These are phyloP conservation scores for Nothobranchius kuhntae DNA, from an alignment of 2,113 vertebrate genomes.

Conservation along the genomic window DNA sequence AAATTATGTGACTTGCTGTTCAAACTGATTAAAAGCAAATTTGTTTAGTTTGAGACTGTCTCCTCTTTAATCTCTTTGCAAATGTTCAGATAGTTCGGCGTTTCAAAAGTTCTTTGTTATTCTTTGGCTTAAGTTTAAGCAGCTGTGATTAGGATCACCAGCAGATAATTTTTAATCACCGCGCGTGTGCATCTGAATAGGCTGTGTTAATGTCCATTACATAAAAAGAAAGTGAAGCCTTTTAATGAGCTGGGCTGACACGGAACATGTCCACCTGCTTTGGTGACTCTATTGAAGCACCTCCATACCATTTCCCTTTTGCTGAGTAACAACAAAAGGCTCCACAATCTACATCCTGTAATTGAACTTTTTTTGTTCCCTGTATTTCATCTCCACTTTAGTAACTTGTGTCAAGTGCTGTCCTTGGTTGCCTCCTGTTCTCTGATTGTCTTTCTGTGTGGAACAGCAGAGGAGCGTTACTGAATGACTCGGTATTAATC, in stretches of 20 bases:
- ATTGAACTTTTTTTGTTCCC: slow-evolving; percentile 74
- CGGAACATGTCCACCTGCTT: slow-evolving; percentile 77
- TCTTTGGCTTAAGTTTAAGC: slow-evolving; percentile 80
- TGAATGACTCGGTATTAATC: slow-evolving; percentile 72
- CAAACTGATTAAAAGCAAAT: slow-evolving; percentile 83
- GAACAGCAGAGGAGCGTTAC: slow-evolving; percentile 44
- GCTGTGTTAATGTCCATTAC: slow-evolving; percentile 74
- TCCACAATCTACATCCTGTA: slow-evolving; percentile 74
- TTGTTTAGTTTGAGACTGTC: slow-evolving; percentile 82
- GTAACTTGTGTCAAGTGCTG: slow-evolving; percentile 69
- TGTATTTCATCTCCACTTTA: slow-evolving; percentile 73
- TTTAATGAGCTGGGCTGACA: slow-evolving; percentile 80
- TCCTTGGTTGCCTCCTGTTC: slow-evolving; percentile 62
- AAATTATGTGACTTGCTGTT: slow-evolving; percentile 83
- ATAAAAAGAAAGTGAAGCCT: slow-evolving; percentile 73
- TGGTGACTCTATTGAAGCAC: slow-evolving; percentile 77
- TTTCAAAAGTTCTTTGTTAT: slow-evolving; percentile 80
- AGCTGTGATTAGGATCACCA: slow-evolving; percentile 79
- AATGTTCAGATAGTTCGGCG: slow-evolving; percentile 75
- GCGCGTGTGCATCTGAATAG: slow-evolving; percentile 77
- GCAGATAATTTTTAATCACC: slow-evolving; percentile 83
- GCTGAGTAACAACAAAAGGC: slow-evolving; percentile 76
- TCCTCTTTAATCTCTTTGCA: slow-evolving; percentile 81
- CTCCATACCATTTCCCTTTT: slow-evolving; percentile 74
- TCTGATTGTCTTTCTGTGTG: slow-evolving; percentile 69